These are phyloP conservation scores for Sclerodermus sp. DNA, from an alignment of 2,888 invertebrate genomes.

Conservation along the genomic window DNA sequence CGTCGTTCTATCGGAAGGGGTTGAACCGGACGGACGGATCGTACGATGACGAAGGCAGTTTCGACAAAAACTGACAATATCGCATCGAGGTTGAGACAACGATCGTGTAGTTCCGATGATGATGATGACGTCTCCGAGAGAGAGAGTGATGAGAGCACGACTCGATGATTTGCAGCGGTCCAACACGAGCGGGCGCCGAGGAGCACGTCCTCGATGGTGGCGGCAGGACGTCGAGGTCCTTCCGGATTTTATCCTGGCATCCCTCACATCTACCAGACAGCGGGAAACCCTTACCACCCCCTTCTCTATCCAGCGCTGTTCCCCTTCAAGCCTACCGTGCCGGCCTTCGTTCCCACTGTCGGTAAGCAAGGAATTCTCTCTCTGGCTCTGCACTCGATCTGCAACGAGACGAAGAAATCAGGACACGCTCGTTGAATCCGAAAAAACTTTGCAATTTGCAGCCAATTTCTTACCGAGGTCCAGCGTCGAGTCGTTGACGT, in stretches of 20 bases:
- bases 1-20: too few species aligned
- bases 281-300: conserved; percentile 51
- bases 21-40: too few species aligned
- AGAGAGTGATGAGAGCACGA: background rate
- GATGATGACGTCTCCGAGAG: too few species aligned
- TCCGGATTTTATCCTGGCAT: conserved; percentile 51
- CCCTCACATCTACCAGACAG: conserved; percentile 50
- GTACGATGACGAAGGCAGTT: too few species aligned
- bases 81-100: too few species aligned
- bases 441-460: too few species aligned
- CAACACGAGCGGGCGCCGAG: conserved; percentile 89
- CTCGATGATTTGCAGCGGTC: conserved; percentile 68
- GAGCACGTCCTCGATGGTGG: conserved; percentile 50
- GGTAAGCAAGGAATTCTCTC: too few species aligned
- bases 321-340: conserved; percentile 49
- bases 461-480: conserved; percentile 60
- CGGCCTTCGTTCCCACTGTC: conserved; percentile 42
- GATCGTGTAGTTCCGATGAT: too few species aligned
- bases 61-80: too few species aligned
- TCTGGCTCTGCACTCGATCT: too few species aligned
- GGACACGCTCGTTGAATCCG: too few species aligned
- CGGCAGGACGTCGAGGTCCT: conserved; percentile 59
- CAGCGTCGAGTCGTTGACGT: conserved; percentile 46
- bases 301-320: conserved; percentile 51
- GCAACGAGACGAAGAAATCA: too few species aligned